Conservation (phyloP, 2,797 vertebrate genomes). For the Cottoperca gobio region DNA sequence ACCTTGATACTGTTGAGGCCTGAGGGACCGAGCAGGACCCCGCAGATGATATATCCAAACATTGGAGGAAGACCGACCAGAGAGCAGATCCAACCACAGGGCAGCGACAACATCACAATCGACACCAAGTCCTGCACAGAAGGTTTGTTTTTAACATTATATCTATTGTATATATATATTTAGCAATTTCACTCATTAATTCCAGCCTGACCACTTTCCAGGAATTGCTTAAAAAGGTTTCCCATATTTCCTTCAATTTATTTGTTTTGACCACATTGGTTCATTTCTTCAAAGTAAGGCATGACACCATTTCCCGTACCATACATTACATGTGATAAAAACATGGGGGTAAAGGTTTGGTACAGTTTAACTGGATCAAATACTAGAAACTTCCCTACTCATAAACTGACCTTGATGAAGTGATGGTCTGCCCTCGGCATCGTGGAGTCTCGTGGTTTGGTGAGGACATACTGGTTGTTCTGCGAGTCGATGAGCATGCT, state of each 20-base stretch:
- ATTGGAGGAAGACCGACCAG: slow-evolving; percentile 93
- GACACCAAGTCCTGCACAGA: slow-evolving; percentile 91
- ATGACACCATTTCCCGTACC: too few species aligned
- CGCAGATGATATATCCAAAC: slow-evolving; percentile 97
- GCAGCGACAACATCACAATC: slow-evolving; percentile 95
- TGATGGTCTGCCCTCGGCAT: slow-evolving; percentile 96
- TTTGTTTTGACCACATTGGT: too few species aligned
- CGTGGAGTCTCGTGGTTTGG: slow-evolving; percentile 96
- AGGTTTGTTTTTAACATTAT: background rate
- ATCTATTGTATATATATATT: too few species aligned
- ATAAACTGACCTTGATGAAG: slow-evolving; percentile 91
- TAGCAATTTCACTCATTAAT: too few species aligned
- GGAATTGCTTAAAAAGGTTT: too few species aligned
- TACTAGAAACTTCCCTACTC: background rate
- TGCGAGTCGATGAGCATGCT: slow-evolving; percentile 99
- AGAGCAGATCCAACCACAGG: slow-evolving; percentile 96
- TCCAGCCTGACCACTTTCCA: too few species aligned
- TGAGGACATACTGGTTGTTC: slow-evolving; percentile 98
- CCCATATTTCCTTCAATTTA: too few species aligned
- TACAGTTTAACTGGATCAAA: fast-evolving
- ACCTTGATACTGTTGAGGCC: slow-evolving; percentile 98
- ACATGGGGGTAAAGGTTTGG: background rate
- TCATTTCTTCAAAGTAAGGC: too few species aligned
- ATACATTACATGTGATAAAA: too few species aligned
- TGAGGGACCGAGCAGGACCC: slow-evolving; percentile 97